Conservation (phyloP, 2,113 vertebrate genomes). For the Melanerpes aurifrons region DNA sequence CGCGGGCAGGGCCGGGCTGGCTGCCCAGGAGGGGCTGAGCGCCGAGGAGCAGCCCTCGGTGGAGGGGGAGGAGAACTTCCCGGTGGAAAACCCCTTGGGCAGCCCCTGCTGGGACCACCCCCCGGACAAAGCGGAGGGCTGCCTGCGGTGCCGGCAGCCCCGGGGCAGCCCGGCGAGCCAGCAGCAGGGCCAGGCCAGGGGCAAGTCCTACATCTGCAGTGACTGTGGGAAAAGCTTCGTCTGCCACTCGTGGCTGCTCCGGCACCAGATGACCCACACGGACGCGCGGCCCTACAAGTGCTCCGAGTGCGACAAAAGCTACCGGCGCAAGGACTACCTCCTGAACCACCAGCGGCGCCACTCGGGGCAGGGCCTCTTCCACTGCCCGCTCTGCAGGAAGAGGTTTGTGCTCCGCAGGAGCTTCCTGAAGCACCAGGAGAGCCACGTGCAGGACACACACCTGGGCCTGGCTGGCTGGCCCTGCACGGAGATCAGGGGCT, state of each 20-base stretch:
- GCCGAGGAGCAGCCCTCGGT: background rate
- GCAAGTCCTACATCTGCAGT: constrained; percentile 50
- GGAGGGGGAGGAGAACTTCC: background rate
- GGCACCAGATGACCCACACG: background rate
- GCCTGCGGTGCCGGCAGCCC: constrained; percentile 43
- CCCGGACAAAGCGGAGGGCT: background rate
- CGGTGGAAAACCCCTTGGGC: background rate
- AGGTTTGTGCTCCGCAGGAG: constrained; percentile 80
- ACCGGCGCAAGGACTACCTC: constrained; percentile 78
- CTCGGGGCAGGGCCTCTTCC: constrained; percentile 75
- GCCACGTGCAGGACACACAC: constrained; percentile 53
- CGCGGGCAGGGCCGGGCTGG: accelerated
- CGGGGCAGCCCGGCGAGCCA: constrained; percentile 56
- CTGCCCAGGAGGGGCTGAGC: accelerated
- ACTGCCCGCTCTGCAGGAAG: constrained; percentile 76
- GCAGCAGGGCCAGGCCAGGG: constrained; percentile 69
- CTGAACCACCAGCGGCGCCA: constrained; percentile 79
- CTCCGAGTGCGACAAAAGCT: constrained; percentile 76
- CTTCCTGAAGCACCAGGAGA: constrained; percentile 76
- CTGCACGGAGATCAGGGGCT: background rate
- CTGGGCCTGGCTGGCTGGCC: background rate
- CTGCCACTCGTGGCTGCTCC: background rate
- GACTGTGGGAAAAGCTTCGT: background rate
- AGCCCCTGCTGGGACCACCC: constrained; percentile 68
- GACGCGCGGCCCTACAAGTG: constrained; percentile 75